Conservation (phyloP, 53 echinoderm and acorn worm species). For the Temnopleurus reevesii region DNA sequence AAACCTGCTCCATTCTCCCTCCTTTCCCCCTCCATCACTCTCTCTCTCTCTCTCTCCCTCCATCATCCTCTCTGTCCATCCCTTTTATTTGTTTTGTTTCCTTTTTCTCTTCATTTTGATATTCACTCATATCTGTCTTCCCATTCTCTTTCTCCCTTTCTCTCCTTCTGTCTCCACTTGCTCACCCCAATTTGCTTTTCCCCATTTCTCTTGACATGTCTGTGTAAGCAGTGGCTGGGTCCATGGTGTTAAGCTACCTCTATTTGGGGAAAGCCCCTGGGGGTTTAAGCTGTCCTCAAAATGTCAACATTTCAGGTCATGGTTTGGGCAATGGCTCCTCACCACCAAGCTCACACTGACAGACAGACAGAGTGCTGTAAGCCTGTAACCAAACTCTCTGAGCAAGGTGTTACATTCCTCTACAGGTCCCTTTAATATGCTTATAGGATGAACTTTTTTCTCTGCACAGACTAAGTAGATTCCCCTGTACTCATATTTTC, state of each 20-base stretch:
- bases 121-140: background rate
- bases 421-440: background rate
- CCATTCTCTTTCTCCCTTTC: background rate
- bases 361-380: background rate
- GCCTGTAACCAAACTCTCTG: background rate
- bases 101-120: background rate
- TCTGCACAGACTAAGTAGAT: no score
- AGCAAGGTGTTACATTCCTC: background rate
- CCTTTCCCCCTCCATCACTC: background rate
- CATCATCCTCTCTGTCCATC: background rate
- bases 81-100: background rate
- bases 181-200: no score
- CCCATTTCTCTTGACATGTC: background rate
- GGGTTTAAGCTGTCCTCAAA: background rate
- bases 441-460: no score
- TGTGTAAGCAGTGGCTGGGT: no score
- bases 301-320: constrained; percentile 3
- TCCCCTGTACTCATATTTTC: no score
- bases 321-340: background rate
- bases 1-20: background rate
- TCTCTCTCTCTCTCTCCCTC: background rate
- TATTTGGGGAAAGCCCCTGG: background rate
- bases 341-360: background rate
- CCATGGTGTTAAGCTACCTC: no score
- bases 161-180: background rate